Evolutionary conservation across 23 tunicate genomes (phyloP).

Genomic region (Botrylloides violaceus): DNA sequence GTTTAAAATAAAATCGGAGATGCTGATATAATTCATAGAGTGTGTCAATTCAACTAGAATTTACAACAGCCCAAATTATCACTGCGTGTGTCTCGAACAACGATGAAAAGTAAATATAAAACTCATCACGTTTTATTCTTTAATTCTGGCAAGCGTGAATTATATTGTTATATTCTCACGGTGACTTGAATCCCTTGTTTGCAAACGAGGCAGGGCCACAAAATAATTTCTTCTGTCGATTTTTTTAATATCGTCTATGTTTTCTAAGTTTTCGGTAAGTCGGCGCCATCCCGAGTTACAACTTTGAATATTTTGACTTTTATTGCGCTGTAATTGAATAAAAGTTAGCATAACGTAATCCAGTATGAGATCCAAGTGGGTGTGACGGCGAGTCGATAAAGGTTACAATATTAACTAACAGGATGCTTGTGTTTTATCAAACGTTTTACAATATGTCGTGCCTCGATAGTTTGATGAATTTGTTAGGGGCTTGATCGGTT

Average conservation of each 20-base stretch:
- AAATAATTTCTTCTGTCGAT: neutral
- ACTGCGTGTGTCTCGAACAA: neutral
- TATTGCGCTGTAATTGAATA: neutral
- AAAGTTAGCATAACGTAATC: neutral
- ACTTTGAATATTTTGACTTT: neutral
- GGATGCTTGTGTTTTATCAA: neutral
- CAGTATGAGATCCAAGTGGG: neutral
- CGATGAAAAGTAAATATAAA: neutral
- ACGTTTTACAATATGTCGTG: too few relatives aligned
- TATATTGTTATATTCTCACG: neutral
- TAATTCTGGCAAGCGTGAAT: neutral
- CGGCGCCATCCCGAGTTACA: neutral
- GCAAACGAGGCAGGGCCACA: neutral
- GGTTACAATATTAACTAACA: neutral
- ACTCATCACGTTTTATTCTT: neutral
- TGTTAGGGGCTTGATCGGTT: too few relatives aligned
- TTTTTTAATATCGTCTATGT: neutral
- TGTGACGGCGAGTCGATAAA: neutral
- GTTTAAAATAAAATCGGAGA: too few relatives aligned
- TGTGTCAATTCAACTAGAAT: too few relatives aligned
- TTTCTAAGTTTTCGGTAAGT: neutral
- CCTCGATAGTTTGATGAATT: too few relatives aligned
- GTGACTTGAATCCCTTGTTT: neutral
- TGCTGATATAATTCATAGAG: too few relatives aligned
- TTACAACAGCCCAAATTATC: neutral